Evolutionary conservation across 2,888 invertebrate genomes (phyloP), one percentile per base, ranked within the genome.

Genomic region (Drymonia ruficornis): DNA sequence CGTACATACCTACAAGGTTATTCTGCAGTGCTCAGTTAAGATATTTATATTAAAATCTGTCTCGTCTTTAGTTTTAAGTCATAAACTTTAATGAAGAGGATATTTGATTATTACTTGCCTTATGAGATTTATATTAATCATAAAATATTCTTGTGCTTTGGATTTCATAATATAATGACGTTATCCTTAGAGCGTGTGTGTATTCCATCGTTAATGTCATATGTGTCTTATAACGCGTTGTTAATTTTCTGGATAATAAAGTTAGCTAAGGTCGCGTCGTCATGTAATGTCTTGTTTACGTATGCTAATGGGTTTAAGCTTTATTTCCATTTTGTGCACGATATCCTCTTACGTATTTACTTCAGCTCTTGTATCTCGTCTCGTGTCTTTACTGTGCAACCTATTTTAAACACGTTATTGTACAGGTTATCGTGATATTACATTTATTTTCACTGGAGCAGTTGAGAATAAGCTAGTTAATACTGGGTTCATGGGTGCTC

Each of bases 41-140:
- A 53, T 46, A 19, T 56, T 50, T 44, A 16, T 50, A 50, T 53
- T 50, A 36, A 56, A 60, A 50, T 11, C 13, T 4, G n/a, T 12
- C 6, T 19, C 13, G 19, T 19, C 9, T 43, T 13, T 19, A 13
- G 43, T 43, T 40, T 9, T 38, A 15, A 9, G 16, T n/a, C n/a
- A n/a, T n/a, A n/a, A n/a, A 0, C 13, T 23, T 23, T 2, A 23
- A 23, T 36, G 6, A 36, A 36, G n/a, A n/a, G n/a, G 2, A n/a
- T 36, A n/a, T n/a, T 7, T 6, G 36, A n/a, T 36, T n/a, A 5
- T n/a, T n/a, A n/a, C 11, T 31, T 31, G 31, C 11, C 12, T 12
- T 9, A 31, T 11, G 11, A 31, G 31, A 11, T 31, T 36, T 36
- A n/a, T 13, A 9, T 36, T 36, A 13, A 11, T 9, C 31, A 9